These are phyloP conservation scores for Scleropages formosus DNA, from an alignment of 2,797 vertebrate genomes.

Conservation along the genomic window DNA sequence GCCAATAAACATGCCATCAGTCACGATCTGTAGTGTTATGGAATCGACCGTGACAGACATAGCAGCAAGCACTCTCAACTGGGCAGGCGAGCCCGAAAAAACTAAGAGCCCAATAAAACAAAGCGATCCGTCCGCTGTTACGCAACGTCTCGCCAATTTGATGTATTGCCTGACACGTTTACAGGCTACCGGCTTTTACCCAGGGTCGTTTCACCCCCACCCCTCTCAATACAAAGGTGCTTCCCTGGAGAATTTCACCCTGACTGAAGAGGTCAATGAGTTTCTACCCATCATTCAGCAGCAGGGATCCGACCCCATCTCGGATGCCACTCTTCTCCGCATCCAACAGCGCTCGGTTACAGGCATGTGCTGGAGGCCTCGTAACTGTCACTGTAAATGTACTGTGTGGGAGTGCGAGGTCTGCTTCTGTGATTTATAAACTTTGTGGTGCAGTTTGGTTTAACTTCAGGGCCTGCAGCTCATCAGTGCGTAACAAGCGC, in stretches of 20 bases:
- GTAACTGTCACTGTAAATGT: not conserved
- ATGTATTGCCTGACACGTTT: conserved; percentile 16
- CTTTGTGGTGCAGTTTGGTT: not conserved
- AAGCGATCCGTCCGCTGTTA: not conserved
- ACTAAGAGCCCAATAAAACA: not conserved
- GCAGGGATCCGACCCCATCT: not conserved
- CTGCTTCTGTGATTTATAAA: not conserved
- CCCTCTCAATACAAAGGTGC: not conserved
- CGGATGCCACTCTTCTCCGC: too few species aligned
- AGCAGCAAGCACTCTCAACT: not conserved
- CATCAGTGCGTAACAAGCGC: not conserved
- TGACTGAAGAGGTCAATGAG: not conserved
- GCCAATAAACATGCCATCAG: too few species aligned
- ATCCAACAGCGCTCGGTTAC: too few species aligned
- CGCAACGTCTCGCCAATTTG: not conserved
- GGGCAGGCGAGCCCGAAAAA: not conserved
- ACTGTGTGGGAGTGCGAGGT: not conserved
- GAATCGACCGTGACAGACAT: too few species aligned
- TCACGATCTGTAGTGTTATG: too few species aligned
- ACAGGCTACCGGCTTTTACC: not conserved
- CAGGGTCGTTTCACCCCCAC: not conserved
- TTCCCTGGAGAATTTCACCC: conserved; percentile 2
- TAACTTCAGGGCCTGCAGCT: conserved; percentile 2
- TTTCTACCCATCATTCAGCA: not conserved
- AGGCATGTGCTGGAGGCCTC: too few species aligned